Conservation (phyloP, 2,113 vertebrate species). For the Oxygymnocypris stewartii region DNA sequence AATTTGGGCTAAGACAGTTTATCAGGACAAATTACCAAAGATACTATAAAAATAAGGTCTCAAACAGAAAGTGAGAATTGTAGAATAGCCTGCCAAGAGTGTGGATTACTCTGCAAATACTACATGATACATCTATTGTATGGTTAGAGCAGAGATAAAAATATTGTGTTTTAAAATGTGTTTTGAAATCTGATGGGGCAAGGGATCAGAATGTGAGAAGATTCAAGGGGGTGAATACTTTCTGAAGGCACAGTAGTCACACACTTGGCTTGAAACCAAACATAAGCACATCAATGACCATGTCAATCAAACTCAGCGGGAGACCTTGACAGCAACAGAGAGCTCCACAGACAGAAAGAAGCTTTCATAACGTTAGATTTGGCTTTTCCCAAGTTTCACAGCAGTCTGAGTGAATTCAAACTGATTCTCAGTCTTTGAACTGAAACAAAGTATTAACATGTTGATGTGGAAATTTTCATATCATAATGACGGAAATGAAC, state of each 20-base stretch:
- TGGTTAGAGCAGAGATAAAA: not conserved
- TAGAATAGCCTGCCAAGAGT: not conserved
- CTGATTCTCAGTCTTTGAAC: constrained; percentile 42
- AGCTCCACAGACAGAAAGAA: constrained; percentile 20
- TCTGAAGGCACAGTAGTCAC: constrained; percentile 12
- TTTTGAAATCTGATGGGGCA: constrained; percentile 8
- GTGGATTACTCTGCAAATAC: not conserved
- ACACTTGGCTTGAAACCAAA: not conserved
- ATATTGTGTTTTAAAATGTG: not conserved
- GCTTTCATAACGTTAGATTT: constrained; percentile 10
- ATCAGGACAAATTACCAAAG: too few species aligned
- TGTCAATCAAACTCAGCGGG: constrained; percentile 20
- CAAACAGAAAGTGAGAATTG: not conserved
- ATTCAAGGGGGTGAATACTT: not conserved
- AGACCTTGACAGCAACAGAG: constrained; percentile 19
- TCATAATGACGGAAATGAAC: constrained; percentile 8
- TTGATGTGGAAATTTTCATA: constrained; percentile 29
- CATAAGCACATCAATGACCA: constrained; percentile 24
- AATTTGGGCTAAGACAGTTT: not conserved
- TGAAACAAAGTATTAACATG: constrained; percentile 13
- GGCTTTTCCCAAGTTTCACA: not conserved
- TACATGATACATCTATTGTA: not conserved
- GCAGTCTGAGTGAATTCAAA: constrained; percentile 17
- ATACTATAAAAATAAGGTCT: too few species aligned
- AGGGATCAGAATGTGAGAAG: not conserved